Conservation (phyloP, 2,797 vertebrate genomes). For the Apogon talboti region DNA sequence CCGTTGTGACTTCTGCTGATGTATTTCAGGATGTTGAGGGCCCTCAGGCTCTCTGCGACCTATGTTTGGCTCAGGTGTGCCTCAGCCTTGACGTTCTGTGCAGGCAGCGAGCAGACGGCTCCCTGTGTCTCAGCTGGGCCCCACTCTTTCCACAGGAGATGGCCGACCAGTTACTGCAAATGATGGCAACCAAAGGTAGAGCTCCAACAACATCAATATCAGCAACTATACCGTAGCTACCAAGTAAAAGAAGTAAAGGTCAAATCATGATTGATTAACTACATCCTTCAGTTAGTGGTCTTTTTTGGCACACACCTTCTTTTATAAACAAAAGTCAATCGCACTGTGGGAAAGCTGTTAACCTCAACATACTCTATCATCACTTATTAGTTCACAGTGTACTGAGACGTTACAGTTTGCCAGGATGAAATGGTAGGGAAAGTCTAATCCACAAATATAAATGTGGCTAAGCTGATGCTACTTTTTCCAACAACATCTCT, state of each 20-base stretch:
- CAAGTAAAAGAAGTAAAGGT: background rate
- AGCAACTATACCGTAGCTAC: background rate
- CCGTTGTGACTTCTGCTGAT: conserved; percentile 1
- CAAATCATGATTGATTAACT: background rate
- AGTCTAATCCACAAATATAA: conserved; percentile 39
- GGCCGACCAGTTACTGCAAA: conserved; percentile 90
- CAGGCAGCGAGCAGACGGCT: conserved; percentile 89
- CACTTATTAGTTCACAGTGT: conserved; percentile 9
- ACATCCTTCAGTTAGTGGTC: background rate
- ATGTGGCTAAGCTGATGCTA: conserved; percentile 36
- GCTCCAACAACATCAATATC: background rate
- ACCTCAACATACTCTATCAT: background rate
- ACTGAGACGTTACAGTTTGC: background rate
- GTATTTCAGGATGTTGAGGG: conserved; percentile 86
- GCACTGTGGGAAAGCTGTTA: background rate
- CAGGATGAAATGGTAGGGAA: conserved; percentile 35
- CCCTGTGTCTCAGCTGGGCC: conserved; percentile 87
- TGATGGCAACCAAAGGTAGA: conserved; percentile 91
- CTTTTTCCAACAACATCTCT: conserved; percentile 43
- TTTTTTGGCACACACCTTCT: background rate
- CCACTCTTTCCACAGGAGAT: conserved; percentile 93
- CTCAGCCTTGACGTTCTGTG: conserved; percentile 89
- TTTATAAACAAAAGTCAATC: conserved; percentile 1
- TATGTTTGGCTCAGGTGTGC: conserved; percentile 92
- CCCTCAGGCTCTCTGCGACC: conserved; percentile 87